phyloP scores from a whole-genome alignment of 2,888 invertebrate genomes.

The Drosophila nr. perissopoda region DNA sequence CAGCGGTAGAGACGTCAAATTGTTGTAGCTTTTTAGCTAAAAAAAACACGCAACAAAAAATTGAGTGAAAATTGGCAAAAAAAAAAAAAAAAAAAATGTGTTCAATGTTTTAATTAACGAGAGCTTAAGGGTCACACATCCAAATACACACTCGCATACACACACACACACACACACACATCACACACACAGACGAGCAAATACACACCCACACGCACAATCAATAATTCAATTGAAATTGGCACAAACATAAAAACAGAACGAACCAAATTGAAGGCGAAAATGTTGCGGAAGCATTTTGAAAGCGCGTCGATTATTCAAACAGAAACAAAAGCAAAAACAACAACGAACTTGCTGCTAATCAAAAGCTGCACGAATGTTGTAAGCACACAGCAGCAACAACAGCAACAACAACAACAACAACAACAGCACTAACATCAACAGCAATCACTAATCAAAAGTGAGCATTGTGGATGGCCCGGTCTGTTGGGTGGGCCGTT shows the following conservation, averaged over 20 bases:
- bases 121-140: slow-evolving; percentile 1
- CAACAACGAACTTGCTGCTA: slow-evolving; percentile 63
- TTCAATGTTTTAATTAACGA: neutral
- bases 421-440: slow-evolving; percentile 14
- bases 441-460: slow-evolving; percentile 66
- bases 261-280: slow-evolving; percentile 15
- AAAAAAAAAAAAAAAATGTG: slow-evolving; percentile 6
- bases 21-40: neutral
- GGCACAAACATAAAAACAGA: slow-evolving; percentile 28
- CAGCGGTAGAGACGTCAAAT: slow-evolving; percentile 4
- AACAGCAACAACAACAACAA: slow-evolving; percentile 1
- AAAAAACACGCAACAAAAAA: slow-evolving; percentile 24
- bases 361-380: slow-evolving; percentile 73
- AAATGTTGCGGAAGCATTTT: slow-evolving; percentile 57
- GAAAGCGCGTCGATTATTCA: slow-evolving; percentile 59
- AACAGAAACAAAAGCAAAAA: slow-evolving; percentile 21
- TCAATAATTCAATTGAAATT: slow-evolving; percentile 65
- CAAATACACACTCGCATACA: neutral
- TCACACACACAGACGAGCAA: slow-evolving; percentile 14
- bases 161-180: slow-evolving; percentile 12
- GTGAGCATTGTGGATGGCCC: slow-evolving; percentile 36
- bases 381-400: slow-evolving; percentile 45
- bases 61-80: slow-evolving; percentile 26
- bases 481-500: neutral
- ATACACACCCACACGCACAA: slow-evolving; percentile 36